These are phyloP conservation scores for Acleris sparsana DNA, from an alignment of 2,888 invertebrate species.

Conservation along the genomic window DNA sequence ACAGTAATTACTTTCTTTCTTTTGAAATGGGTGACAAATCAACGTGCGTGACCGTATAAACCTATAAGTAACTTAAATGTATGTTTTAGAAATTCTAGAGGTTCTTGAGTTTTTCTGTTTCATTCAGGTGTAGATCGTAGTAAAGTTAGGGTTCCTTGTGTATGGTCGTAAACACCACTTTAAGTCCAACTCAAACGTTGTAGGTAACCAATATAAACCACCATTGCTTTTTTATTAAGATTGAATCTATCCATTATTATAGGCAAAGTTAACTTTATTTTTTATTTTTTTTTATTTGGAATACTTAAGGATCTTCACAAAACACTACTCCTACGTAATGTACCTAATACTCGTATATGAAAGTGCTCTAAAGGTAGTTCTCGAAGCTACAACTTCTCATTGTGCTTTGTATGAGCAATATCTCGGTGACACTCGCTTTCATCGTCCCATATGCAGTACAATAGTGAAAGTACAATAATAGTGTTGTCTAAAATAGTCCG, in stretches of 20 bases:
- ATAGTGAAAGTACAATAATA: conserved; percentile 58
- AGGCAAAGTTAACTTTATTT: neutral
- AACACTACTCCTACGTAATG: conserved; percentile 16
- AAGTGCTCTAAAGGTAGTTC: conserved; percentile 44
- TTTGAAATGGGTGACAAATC: too few species aligned
- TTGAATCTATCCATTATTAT: neutral
- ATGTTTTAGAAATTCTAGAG: too few species aligned
- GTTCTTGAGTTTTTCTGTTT: too few species aligned
- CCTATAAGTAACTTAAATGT: too few species aligned
- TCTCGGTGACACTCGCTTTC: conserved; percentile 65
- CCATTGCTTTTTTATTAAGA: too few species aligned
- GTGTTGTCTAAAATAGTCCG: conserved; percentile 33
- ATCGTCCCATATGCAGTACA: conserved; percentile 61
- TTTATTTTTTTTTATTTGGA: neutral
- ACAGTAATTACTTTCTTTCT: too few species aligned
- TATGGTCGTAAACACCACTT: too few species aligned
- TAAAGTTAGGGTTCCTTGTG: too few species aligned
- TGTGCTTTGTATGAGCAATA: conserved; percentile 61
- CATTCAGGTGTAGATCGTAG: too few species aligned
- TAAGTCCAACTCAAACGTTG: too few species aligned
- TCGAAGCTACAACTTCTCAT: conserved; percentile 54
- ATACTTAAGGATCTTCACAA: neutral
- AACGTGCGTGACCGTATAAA: too few species aligned
- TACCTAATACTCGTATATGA: conserved; percentile 21
- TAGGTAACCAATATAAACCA: too few species aligned